Evolutionary conservation across 2,113 vertebrate genomes (phyloP), one percentile per base, ranked within the genome.

Genomic region (Bos javanicus): DNA sequence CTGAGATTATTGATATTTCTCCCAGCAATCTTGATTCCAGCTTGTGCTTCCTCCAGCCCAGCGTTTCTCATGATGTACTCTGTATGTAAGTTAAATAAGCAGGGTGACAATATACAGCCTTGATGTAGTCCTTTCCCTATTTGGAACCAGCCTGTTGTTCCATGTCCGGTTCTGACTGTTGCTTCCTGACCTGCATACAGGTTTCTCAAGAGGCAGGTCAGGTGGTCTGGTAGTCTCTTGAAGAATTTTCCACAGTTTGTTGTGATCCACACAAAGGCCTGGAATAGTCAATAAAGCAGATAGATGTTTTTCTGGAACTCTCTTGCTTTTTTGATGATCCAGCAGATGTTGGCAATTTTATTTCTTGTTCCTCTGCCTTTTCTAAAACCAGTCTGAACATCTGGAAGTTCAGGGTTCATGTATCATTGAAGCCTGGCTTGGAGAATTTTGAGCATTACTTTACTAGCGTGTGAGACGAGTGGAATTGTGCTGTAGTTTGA

Each of bases 401-500:
- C 15, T 17, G 62, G 62, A n/a, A 67, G 16, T 67, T n/a, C 33
- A 67, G 0, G 0, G 33, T 19, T n/a, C 62, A 19, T 2, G 0
- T n/a, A n/a, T 67, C n/a, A 2, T 5, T 67, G 62, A 67, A n/a
- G 33, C 7, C 62, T 64, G 62, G 33, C 62, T n/a, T 67, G 62
- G 33, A 67, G 33, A 67, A n/a, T n/a, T 67, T 67, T 67, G 33
- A n/a, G 7, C 33, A n/a, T n/a, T n/a, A n/a, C 16, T 67, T 64
- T 67, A 67, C 62, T 9, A n/a, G 62, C 0, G 0, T 67, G 4
- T 67, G 62, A n/a, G 16, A n/a, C 4, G 62, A 67, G 33, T n/a
- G 2, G 3, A n/a, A 0, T 19, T n/a, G 62, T 67, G 16, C 0
- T 0, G 62, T n/a, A 67, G 62, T 67, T 67, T 67, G 62, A 67